These are phyloP conservation scores for Dicranocentrus wangi DNA, from an alignment of 2,888 invertebrate species.

Conservation along the genomic window DNA sequence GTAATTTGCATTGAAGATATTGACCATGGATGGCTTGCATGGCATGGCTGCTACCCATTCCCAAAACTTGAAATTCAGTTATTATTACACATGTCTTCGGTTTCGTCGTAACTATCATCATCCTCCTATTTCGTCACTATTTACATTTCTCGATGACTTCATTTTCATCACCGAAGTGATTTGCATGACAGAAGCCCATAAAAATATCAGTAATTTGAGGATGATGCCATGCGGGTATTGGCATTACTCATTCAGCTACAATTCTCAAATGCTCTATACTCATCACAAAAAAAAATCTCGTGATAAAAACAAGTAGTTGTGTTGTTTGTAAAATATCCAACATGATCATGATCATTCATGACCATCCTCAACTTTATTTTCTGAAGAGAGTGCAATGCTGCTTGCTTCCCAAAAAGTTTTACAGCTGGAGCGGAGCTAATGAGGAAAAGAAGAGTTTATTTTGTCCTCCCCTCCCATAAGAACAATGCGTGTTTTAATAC, in stretches of 20 bases:
- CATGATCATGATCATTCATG: conserved; percentile 55
- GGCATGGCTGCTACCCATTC: conserved; percentile 41
- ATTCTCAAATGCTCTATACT: background rate
- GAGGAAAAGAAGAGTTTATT: conserved; percentile 46
- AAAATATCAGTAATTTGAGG: conserved; percentile 51
- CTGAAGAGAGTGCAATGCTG: background rate
- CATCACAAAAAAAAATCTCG: conserved; percentile 35
- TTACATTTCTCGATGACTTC: conserved; percentile 15
- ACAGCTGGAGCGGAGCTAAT: conserved; percentile 41
- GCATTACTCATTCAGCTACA: conserved; percentile 1
- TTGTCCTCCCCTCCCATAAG: conserved; percentile 4
- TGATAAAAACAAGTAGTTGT: background rate
- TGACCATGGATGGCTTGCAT: background rate
- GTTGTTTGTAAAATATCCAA: conserved; percentile 5
- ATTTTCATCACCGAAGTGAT: conserved; percentile 43
- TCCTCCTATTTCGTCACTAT: background rate
- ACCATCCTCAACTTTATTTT: conserved; percentile 50
- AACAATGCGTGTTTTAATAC: background rate
- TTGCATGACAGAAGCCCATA: conserved; percentile 60
- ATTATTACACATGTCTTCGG: background rate
- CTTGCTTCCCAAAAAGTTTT: conserved; percentile 3
- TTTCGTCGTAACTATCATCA: background rate
- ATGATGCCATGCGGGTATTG: conserved; percentile 1
- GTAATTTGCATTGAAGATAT: background rate
- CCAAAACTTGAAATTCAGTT: conserved; percentile 19